Percentiles rank a stretch among this genome's conserved stretches.
phyloP scores from a whole-genome alignment of 2,113 vertebrate species.

The human (Homo sapiens) region GRCh38 chr6:105551001-105551500 shows the following conservation, averaged over 20 bases:
- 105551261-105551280: slow-evolving; percentile 34
- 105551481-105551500: slow-evolving; percentile 37
- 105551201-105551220: slow-evolving; percentile 57
- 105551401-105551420: slow-evolving; percentile 73
- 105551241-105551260: slow-evolving; percentile 28
- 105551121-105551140: slow-evolving; percentile 18
- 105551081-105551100: slow-evolving; percentile 51
- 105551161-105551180: slow-evolving; percentile 63
- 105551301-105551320: slow-evolving; percentile 49
- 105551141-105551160: slow-evolving; percentile 45
- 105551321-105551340: background rate
- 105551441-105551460: background rate
- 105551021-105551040: slow-evolving; percentile 21
- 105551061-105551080: slow-evolving; percentile 53
- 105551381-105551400: slow-evolving; percentile 45
- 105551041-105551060: slow-evolving; percentile 45
- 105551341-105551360: slow-evolving; percentile 29
- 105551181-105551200: slow-evolving; percentile 61
- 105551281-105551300: slow-evolving; percentile 63
- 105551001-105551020: slow-evolving; percentile 47
- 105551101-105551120: slow-evolving; percentile 48
- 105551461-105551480: slow-evolving; percentile 13
- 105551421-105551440: slow-evolving; percentile 6
- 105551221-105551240: slow-evolving; percentile 30
- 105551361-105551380: slow-evolving; percentile 55